phyloP scores from a whole-genome alignment of 1,140 invertebrate species.

The Diachasma alloeum region DNA sequence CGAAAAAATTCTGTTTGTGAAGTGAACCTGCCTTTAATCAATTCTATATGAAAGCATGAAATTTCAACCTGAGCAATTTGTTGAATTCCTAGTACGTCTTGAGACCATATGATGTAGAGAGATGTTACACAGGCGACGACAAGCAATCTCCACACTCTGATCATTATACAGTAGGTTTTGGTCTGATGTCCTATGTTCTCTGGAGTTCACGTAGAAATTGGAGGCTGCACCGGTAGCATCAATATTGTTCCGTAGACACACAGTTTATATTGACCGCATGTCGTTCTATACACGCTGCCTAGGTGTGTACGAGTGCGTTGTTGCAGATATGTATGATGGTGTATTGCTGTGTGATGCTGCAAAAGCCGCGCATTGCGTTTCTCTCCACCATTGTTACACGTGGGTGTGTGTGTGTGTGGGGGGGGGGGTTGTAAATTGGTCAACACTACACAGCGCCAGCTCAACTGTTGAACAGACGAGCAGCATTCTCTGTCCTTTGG shows the following conservation, averaged over 20 bases:
- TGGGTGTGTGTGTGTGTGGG: neutral
- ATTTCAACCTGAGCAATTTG: too few relatives aligned
- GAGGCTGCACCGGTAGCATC: neutral
- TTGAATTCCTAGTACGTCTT: too few relatives aligned
- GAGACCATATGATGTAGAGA: too few relatives aligned
- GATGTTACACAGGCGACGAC: neutral
- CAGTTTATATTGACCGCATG: neutral
- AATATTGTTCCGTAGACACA: neutral
- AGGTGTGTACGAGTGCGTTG: neutral
- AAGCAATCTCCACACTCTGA: neutral
- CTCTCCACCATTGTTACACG: too few relatives aligned
- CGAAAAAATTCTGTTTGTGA: too few relatives aligned
- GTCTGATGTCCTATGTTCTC: neutral
- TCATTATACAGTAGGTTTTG: constrained; percentile 16
- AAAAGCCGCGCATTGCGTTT: neutral
- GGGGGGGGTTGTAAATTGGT: constrained; percentile 42
- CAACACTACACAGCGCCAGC: constrained; percentile 48
- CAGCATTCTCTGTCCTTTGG: constrained; percentile 30
- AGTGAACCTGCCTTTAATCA: too few relatives aligned
- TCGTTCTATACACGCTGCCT: neutral
- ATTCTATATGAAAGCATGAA: too few relatives aligned
- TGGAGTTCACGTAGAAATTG: constrained; percentile 10
- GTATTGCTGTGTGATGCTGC: neutral
- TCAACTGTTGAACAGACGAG: constrained; percentile 49
- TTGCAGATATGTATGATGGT: neutral